Base-by-base conservation (phyloP, 92 coral and sea anemone genomes). In the Porites cylindrica region DNA sequence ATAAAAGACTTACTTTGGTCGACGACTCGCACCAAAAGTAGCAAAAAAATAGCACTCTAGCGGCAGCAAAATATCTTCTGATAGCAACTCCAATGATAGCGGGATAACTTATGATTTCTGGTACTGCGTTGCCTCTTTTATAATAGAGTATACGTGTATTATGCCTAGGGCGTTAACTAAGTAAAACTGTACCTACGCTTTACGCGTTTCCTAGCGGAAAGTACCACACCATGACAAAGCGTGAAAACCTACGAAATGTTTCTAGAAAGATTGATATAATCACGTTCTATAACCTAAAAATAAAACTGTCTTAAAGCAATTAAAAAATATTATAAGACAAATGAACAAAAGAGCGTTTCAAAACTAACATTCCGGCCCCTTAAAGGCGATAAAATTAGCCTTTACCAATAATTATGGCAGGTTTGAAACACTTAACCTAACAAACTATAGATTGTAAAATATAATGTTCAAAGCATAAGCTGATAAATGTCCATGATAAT, bases 351-450 rank as follows among this genome's bases (percentile, higher is more conserved):
- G 23, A 21, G 23, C 23, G 23, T 21, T 21, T 21, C 23, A 21
- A 21, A 21, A 21, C 23, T 21, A 21, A 21, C 23, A 21, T 83
- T 71, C 88, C 81, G 80, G 88, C 88, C 82, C 88, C 88, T 84
- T 84, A 84, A 84, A 84, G 82, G 88, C 75, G 72, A 50, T 72
- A 77, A 69, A 51, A 43, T 17, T 75, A 75, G 88, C 88, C 88
- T 84, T 84, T 74, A 84, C 88, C 13, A 59, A 84, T 24, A 18
- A 84, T 62, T 58, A 79, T 16, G 51, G 12, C 5, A 47, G 72
- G 84, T 61, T 79, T 79, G 84, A 79, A 79, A 79, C 75, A 17
- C 58, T 24, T 16, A 11, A 67, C 56, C 19, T 58, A 3, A 54
- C 59, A 8, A 54, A 54, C 19, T 43, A 10, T 74, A 47, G 21